Percentiles rank a stretch among this genome's conserved stretches.
Evolutionary conservation across 2,888 invertebrate species (phyloP).

Genomic region (Anarsia innoxiella): DNA sequence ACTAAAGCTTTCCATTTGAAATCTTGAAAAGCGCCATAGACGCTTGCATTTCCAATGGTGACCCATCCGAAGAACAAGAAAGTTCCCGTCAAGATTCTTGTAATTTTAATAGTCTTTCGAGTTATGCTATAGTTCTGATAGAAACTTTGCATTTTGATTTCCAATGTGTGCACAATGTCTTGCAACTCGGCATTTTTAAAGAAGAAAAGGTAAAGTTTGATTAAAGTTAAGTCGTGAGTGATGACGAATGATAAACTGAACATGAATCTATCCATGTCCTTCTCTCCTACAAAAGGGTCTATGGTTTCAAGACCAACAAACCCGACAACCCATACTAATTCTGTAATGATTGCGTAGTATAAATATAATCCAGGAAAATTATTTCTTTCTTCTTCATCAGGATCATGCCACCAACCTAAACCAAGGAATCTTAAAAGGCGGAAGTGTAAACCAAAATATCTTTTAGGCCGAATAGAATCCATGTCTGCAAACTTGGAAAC

Average conservation of each 20-base stretch:
- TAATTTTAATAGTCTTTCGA: constrained; percentile 39
- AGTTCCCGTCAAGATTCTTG: constrained; percentile 46
- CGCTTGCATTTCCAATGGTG: constrained; percentile 55
- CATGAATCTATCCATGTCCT: constrained; percentile 64
- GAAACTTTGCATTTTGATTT: constrained; percentile 46
- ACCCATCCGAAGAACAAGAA: constrained; percentile 65
- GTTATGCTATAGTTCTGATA: constrained; percentile 53
- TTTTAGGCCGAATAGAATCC: constrained; percentile 30
- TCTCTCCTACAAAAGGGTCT: constrained; percentile 62
- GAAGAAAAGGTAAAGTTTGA: constrained; percentile 60
- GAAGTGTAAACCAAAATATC: constrained; percentile 54
- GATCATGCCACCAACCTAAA: constrained; percentile 67
- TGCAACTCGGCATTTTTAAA: constrained; percentile 58
- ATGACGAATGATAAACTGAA: constrained; percentile 66
- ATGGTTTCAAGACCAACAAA: constrained; percentile 66
- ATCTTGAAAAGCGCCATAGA: constrained; percentile 56
- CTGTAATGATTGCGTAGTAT: constrained; percentile 53
- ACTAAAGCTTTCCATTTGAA: constrained; percentile 58
- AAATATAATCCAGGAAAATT: constrained; percentile 59
- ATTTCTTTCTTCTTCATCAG: constrained; percentile 46
- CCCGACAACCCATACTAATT: constrained; percentile 57
- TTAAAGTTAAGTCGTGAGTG: constrained; percentile 60
- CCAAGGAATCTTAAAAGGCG: constrained; percentile 52
- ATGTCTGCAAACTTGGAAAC: constrained; percentile 5
- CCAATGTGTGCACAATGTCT: constrained; percentile 50